Evolutionary conservation across 92 coral and sea anemone species (phyloP).

Genomic region (Virgularia gustaviana): DNA sequence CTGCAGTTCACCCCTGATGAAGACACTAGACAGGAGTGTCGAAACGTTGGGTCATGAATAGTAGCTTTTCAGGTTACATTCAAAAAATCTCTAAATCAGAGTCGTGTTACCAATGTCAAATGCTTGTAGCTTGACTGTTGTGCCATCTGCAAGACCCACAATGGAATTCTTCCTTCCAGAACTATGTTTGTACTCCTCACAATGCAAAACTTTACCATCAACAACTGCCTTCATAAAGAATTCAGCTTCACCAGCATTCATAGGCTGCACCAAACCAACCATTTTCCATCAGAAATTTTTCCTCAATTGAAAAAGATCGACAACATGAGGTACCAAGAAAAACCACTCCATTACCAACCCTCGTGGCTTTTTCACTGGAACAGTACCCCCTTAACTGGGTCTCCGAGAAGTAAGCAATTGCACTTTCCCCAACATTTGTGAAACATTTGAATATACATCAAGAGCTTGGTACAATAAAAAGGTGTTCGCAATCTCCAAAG

Average conservation of each 20-base stretch:
- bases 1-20: too few relatives aligned
- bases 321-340: background rate
- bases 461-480: too few relatives aligned
- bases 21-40: too few relatives aligned
- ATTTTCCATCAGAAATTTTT: background rate
- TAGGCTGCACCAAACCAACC: background rate
- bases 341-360: background rate
- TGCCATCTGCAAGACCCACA: background rate
- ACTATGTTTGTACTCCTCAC: background rate
- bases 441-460: background rate
- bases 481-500: too few relatives aligned
- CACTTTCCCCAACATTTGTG: background rate
- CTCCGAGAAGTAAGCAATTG: background rate
- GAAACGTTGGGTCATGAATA: too few relatives aligned
- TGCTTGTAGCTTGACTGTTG: background rate
- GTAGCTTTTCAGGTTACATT: too few relatives aligned
- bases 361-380: background rate
- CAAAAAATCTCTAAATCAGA: too few relatives aligned
- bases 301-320: background rate
- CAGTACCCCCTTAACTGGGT: background rate
- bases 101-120: too few relatives aligned
- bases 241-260: background rate
- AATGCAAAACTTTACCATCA: background rate
- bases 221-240: background rate
- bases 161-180: background rate